Evolutionary conservation across 2,797 vertebrate genomes (phyloP).

Genomic region (Myripristis jacobus): DNA sequence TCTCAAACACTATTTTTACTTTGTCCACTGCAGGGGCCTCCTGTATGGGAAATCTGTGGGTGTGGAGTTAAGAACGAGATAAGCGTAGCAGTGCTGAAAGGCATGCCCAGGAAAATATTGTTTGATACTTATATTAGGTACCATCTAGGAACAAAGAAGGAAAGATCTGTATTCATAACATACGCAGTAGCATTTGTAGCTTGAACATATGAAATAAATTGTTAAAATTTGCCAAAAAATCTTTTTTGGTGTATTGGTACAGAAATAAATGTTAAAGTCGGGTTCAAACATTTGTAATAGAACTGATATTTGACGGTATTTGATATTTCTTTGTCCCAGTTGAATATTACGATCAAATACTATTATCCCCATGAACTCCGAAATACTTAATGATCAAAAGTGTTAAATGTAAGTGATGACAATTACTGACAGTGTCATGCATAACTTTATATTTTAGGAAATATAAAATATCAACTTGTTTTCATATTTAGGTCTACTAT

Average conservation of each 20-base stretch:
- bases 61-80: constrained; percentile 84
- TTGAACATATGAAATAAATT: background rate
- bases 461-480: background rate
- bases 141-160: constrained; percentile 65
- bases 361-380: background rate
- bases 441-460: background rate
- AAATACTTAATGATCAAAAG: no score
- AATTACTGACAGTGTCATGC: no score
- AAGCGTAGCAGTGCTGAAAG: constrained; percentile 52
- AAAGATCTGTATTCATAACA: constrained; percentile 8
- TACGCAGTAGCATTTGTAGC: constrained; percentile 37
- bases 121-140: constrained; percentile 50
- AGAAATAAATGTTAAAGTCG: background rate
- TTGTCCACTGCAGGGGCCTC: constrained; percentile 83
- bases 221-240: no score
- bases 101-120: constrained; percentile 62
- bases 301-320: no score
- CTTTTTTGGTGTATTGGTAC: background rate
- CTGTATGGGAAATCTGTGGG: constrained; percentile 91
- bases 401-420: no score
- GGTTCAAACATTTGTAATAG: no score
- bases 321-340: background rate
- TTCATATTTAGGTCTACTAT: background rate
- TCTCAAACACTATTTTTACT: constrained; percentile 93
- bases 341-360: background rate